Percentiles rank a stretch among this genome's conserved stretches.
Evolutionary conservation across 2,888 invertebrate species (phyloP).

Genomic region (Diabrotica balteata): DNA sequence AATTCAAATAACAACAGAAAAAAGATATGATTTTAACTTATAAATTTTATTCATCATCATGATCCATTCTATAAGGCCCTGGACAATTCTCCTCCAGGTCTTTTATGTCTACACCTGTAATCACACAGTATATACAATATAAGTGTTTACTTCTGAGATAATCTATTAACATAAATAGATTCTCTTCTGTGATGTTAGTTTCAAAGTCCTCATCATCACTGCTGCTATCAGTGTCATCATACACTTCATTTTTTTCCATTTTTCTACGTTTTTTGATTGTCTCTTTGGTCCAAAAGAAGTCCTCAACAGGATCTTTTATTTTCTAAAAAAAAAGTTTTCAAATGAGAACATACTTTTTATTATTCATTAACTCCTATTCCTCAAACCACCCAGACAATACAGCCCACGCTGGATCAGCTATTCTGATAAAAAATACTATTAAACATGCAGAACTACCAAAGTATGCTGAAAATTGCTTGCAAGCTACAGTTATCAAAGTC

Average conservation of each 20-base stretch:
- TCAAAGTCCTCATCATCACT: slow-evolving; percentile 52
- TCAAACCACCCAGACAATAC: too few relatives aligned
- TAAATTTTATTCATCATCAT: slow-evolving; percentile 57
- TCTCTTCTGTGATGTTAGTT: slow-evolving; percentile 54
- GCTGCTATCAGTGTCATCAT: slow-evolving; percentile 49
- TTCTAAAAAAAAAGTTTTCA: slow-evolving; percentile 52
- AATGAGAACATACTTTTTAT: slow-evolving; percentile 12
- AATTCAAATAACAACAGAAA: slow-evolving; percentile 1
- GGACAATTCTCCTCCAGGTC: slow-evolving; percentile 72
- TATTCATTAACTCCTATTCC: slow-evolving; percentile 4
- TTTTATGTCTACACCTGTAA: slow-evolving; percentile 68
- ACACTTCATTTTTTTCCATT: slow-evolving; percentile 53
- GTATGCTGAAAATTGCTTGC: too few relatives aligned
- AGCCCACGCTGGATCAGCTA: too few relatives aligned
- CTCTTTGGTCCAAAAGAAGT: slow-evolving; percentile 67
- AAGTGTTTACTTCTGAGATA: slow-evolving; percentile 75
- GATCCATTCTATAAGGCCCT: slow-evolving; percentile 70
- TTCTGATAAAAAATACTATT: too few relatives aligned
- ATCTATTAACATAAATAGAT: slow-evolving; percentile 51
- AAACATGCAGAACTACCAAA: too few relatives aligned
- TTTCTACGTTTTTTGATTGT: slow-evolving; percentile 51
- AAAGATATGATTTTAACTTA: slow-evolving; percentile 24
- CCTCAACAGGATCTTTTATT: slow-evolving; percentile 64
- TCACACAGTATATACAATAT: slow-evolving; percentile 84
- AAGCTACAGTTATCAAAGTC: too few relatives aligned